Evolutionary conservation across 92 coral and sea anemone species (phyloP), one percentile per base, ranked within the genome.

Genomic region (Siderastrea radians): DNA sequence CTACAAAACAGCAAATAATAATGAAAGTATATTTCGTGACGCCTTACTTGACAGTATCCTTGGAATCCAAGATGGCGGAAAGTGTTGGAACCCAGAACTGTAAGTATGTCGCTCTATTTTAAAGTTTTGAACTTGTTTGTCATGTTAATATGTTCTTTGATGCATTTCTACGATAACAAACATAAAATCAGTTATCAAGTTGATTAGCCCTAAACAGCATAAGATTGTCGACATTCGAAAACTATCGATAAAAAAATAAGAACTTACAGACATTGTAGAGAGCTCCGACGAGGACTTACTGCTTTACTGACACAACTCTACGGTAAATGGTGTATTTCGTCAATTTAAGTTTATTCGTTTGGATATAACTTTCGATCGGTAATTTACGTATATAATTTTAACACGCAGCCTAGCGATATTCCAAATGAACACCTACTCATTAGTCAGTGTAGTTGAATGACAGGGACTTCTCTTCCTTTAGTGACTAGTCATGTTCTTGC

Each of bases 61-160:
- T 64, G 62, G 60, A 80, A 51, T 81, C 76, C 86, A 67, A 81
- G 86, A 81, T 68, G 66, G 77, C 77, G 86, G 86, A 83, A 55
- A 45, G 57, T 83, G 63, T 60, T 13, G 45, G 87, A 74, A 83
- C 71, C 58, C 53, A 66, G 70, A 57, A 45, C 79, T 83, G 87
- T 83, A 72, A 68, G 65, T 81, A 61, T 59, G 72, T 67, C 49
- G 83, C 16, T 67, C 74, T 81, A 64, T 81, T 80, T 68, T 81
- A 61, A 81, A 60, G 85, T 65, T 66, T 81, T 81, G 72, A 81
- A 55, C 49, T 65, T 49, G 59, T 81, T 81, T 57, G 38, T 26
- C 38, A 26, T 26, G 54, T 82, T 82, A 51, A 82, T 58, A 38
- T 82, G 60, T 11, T 82, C 50, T 83, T 53, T 51, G 51, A 83